These are phyloP conservation scores for Drosophila basisetae DNA, from an alignment of 2,888 invertebrate genomes.

Conservation along the genomic window DNA sequence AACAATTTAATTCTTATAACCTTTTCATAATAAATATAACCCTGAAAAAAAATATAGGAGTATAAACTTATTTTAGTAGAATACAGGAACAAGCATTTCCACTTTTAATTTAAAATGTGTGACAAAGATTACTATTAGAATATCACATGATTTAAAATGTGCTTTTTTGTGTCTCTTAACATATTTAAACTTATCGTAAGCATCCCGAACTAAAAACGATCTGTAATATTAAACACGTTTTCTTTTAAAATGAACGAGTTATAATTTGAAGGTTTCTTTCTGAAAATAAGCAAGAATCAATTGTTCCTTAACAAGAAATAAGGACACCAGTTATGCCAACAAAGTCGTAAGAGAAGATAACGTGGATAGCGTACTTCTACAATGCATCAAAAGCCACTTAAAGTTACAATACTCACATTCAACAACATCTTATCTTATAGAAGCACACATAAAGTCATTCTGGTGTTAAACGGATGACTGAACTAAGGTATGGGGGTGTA, in stretches of 20 bases:
- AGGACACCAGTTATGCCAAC: background rate
- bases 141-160: too few species aligned
- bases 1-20: background rate
- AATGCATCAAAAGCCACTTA: conserved; percentile 2
- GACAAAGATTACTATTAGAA: background rate
- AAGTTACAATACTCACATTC: conserved; percentile 18
- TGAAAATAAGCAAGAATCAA: background rate
- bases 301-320: background rate
- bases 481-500: background rate
- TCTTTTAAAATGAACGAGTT: background rate
- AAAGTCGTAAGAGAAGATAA: background rate
- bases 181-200: too few species aligned
- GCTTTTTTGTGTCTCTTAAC: too few species aligned
- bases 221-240: too few species aligned
- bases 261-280: background rate
- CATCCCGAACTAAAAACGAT: too few species aligned
- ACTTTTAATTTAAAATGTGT: background rate
- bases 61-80: background rate
- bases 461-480: conserved; percentile 22
- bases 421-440: conserved; percentile 25
- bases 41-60: background rate
- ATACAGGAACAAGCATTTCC: background rate
- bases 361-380: background rate
- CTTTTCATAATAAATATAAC: background rate
- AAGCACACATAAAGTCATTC: conserved; percentile 9